phyloP scores from a whole-genome alignment of 2,113 vertebrate genomes.

The Hippocampus guttulatus region DNA sequence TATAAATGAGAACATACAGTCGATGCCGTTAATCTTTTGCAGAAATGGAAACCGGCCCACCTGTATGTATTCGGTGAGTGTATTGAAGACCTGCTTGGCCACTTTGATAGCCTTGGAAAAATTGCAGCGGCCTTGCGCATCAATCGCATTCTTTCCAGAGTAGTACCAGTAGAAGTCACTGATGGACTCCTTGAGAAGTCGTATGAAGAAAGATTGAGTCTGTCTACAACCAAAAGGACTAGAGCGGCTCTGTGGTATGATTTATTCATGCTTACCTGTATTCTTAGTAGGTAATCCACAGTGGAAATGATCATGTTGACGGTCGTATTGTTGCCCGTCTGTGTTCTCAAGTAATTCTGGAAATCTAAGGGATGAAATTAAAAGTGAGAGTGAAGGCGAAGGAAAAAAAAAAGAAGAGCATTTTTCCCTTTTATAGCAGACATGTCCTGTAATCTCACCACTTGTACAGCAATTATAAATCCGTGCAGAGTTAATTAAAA shows the following conservation, averaged over 20 bases:
- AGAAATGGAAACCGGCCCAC: conserved; percentile 55
- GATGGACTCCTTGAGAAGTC: conserved; percentile 82
- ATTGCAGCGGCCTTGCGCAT: conserved; percentile 84
- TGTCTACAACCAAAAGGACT: neutral
- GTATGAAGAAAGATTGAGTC: conserved; percentile 13
- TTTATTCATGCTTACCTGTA: conserved; percentile 75
- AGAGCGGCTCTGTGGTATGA: neutral
- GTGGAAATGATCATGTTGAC: conserved; percentile 96
- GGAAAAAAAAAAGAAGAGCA: neutral
- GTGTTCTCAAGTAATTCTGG: conserved; percentile 93
- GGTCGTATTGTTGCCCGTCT: conserved; percentile 95
- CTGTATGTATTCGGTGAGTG: conserved; percentile 96
- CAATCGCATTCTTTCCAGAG: conserved; percentile 90
- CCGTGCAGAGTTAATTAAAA: neutral
- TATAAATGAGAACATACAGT: neutral
- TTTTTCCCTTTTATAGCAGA: neutral
- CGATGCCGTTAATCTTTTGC: neutral
- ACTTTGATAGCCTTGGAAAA: conserved; percentile 94
- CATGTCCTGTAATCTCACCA: neutral
- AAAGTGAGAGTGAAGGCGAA: neutral
- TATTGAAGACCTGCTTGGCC: conserved; percentile 95
- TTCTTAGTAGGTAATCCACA: conserved; percentile 90
- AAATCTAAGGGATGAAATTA: conserved; percentile 74
- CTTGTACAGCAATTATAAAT: neutral
- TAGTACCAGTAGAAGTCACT: conserved; percentile 99